Base-by-base conservation (phyloP, 2,888 invertebrate genomes). In the Catonia carolina region DNA sequence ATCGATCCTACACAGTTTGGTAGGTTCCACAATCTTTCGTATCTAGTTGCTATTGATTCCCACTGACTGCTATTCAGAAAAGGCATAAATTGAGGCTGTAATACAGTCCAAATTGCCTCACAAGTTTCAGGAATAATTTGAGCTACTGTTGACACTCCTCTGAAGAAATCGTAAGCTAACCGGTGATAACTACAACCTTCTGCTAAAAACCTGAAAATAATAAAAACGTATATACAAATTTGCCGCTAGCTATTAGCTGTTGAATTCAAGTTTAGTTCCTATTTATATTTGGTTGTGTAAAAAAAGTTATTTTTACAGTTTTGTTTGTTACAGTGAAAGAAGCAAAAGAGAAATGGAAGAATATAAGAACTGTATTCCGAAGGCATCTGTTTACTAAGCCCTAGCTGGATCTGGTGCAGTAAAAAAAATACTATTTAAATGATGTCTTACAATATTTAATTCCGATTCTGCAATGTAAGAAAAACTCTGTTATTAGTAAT, bases 301-400 rank as follows among this genome's bases (percentile, higher is more conserved):
- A 7, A 39, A 39, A 5, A 39, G n/a, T 39, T 18, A 14, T 39
- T 39, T 39, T 14, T 14, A 39, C 15, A 7, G n/a, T n/a, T n/a
- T 39, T 39, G 8, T 39, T 39, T 39, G 39, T 39, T 39, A 39
- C 39, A 39, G 39, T 39, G 39, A 39, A 39, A 39, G 39, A 39
- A 39, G 39, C 39, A 2, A 39, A 39, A 39, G 39, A 14, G 15
- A 39, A 39, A 39, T 39, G 39, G 39, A 39, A 39, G 39, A 39
- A n/a, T n/a, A n/a, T n/a, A n/a, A n/a, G n/a, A n/a, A n/a, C n/a
- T n/a, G n/a, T n/a, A n/a, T n/a, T n/a, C n/a, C n/a, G n/a, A n/a
- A n/a, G n/a, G n/a, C n/a, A n/a, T n/a, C n/a, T n/a, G n/a, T n/a
- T n/a, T n/a, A n/a, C n/a, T n/a, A n/a, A n/a, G n/a, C n/a, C n/a